Percentiles rank a stretch among this genome's conserved stretches.
Evolutionary conservation across 2,797 vertebrate species (phyloP).

Genomic region (Acridotheres tristis): DNA sequence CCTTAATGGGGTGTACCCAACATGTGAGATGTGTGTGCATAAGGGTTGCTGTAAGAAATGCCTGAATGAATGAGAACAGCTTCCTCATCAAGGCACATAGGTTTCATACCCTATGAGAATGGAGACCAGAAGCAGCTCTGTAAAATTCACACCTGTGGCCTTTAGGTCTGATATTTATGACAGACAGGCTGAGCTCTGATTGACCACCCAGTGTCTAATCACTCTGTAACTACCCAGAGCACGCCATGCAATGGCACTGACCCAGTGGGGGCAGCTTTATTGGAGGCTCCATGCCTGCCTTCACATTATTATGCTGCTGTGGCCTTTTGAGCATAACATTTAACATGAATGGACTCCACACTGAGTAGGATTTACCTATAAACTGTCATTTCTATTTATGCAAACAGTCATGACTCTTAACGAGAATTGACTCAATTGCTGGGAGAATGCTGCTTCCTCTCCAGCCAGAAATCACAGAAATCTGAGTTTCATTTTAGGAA

Average conservation of each 20-base stretch:
- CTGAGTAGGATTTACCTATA: constrained; percentile 58
- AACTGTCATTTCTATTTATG: constrained; percentile 68
- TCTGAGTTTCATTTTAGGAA: not conserved
- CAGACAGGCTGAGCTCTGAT: constrained; percentile 58
- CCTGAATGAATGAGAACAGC: constrained; percentile 1
- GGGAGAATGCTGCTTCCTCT: not conserved
- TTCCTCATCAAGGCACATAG: not conserved
- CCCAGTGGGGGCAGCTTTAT: constrained; percentile 66
- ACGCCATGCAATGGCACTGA: constrained; percentile 42
- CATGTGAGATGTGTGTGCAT: not conserved
- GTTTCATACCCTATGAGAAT: not conserved
- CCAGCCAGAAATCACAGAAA: constrained; percentile 21
- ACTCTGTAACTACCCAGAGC: constrained; percentile 68
- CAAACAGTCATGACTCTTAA: constrained; percentile 53
- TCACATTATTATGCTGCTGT: constrained; percentile 55
- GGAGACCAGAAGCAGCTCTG: not conserved
- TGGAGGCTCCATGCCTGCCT: constrained; percentile 60
- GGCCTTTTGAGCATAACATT: constrained; percentile 60
- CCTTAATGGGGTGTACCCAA: constrained; percentile 9
- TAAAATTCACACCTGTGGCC: constrained; percentile 46
- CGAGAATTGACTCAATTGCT: constrained; percentile 43
- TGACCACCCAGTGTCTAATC: constrained; percentile 69
- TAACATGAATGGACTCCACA: constrained; percentile 62
- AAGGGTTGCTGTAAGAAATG: constrained; percentile 23
- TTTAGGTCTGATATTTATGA: constrained; percentile 43